These are phyloP conservation scores for Pterostichus madidus DNA, from an alignment of 2,888 invertebrate genomes.

Conservation along the genomic window DNA sequence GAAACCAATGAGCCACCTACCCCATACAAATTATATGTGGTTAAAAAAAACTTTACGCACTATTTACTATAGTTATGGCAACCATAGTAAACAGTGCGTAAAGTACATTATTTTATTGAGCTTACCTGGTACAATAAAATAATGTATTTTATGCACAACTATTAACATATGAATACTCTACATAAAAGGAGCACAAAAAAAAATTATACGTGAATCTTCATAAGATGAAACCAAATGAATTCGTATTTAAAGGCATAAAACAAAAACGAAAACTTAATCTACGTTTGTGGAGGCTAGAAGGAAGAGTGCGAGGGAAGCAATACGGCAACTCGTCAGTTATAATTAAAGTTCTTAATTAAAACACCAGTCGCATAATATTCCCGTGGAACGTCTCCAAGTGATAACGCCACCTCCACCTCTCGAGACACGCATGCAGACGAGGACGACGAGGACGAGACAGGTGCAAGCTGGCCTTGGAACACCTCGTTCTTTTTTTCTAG, in stretches of 20 bases:
- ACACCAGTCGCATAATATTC: slow-evolving; percentile 19
- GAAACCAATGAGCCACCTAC: too few relatives aligned
- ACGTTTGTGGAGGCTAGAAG: background rate
- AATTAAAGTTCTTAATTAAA: slow-evolving; percentile 38
- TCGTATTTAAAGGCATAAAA: slow-evolving; percentile 21
- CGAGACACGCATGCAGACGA: background rate
- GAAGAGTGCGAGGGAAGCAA: background rate
- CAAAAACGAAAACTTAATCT: slow-evolving; percentile 17
- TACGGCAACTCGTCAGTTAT: slow-evolving; percentile 32
- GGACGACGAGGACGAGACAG: background rate
- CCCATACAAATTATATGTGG: too few relatives aligned
- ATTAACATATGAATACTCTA: too few relatives aligned
- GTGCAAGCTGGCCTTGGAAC: background rate
- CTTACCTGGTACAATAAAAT: too few relatives aligned
- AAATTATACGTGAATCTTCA: too few relatives aligned
- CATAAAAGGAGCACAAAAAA: background rate
- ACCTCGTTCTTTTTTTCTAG: background rate
- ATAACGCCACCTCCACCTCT: background rate
- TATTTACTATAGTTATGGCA: too few relatives aligned
- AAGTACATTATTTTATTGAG: too few relatives aligned
- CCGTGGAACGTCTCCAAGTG: background rate
- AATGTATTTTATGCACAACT: too few relatives aligned
- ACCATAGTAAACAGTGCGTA: too few relatives aligned
- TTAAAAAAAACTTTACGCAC: too few relatives aligned
- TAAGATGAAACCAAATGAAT: slow-evolving; percentile 29